Base-by-base conservation (phyloP, 2,888 invertebrate species). In the Eudemis profundana region DNA sequence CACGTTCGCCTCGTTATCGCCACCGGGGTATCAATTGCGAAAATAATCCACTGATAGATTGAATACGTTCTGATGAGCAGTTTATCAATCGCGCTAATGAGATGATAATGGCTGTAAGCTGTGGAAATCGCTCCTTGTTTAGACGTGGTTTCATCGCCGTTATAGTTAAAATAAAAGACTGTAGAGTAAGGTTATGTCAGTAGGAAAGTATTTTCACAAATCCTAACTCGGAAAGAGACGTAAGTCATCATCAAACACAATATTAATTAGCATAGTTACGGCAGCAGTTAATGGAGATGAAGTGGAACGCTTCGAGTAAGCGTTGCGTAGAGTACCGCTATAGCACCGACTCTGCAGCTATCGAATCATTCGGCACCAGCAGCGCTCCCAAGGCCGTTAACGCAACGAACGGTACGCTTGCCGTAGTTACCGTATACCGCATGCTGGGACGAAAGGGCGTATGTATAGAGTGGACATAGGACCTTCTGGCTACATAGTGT, bases 371-470 rank as follows among this genome's bases (percentile, higher is more conserved):
- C 76, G 81, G 78, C 81, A 78, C 77, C 83, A 82, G 79, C 80
- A 77, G 74, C 76, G 82, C 72, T 76, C 78, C 78, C 89, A 89
- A 89, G 89, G 90, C 83, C 88, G 86, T 79, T 79, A 81, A 76
- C 81, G 78, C 78, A 81, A 81, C 81, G 77, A 85, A 85, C 88
- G 85, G 86, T 86, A 79, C 80, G 82, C 78, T 84, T 84, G 86
- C 87, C 80, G 85, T 86, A 80, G 53, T 56, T 57, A 61, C 49
- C 54, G 67, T 44, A 46, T 56, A 62, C 50, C 46, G 83, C 5
- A 7, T 7, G 7, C 7, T 8, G 8, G 33, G 8, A 8, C 8
- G 10, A 33, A 33, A 33, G 0, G 33, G 8, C 33, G 33, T 33
- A 33, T 10, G 33, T 33, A 10, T 8, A 0, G n/a, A n/a, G 1